Evolutionary conservation across 2,113 vertebrate genomes (phyloP).

Genomic region (Perccottus glenii): DNA sequence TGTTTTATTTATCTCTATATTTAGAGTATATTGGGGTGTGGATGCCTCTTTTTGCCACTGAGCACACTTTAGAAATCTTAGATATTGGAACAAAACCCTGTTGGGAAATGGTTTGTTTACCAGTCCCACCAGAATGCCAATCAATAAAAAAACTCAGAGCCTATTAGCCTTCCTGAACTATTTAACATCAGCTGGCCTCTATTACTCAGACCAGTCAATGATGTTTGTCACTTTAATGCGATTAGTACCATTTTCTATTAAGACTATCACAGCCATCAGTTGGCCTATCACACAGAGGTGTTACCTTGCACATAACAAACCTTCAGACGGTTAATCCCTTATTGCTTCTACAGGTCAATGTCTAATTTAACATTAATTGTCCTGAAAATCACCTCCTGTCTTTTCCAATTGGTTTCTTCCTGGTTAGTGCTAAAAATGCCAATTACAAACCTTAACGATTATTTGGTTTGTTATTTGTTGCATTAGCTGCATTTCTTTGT

Average conservation of each 20-base stretch:
- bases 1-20: conserved; percentile 7
- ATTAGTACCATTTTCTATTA: conserved; percentile 68
- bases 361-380: conserved; percentile 37
- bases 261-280: conserved; percentile 41
- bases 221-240: conserved; percentile 73
- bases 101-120: conserved; percentile 66
- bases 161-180: conserved; percentile 74
- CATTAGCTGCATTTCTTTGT: background rate
- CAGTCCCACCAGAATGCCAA: conserved; percentile 57
- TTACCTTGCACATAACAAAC: conserved; percentile 24
- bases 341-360: conserved; percentile 3
- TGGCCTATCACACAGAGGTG: conserved; percentile 24
- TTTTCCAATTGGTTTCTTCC: background rate
- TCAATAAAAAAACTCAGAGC: conserved; percentile 71
- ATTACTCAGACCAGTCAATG: conserved; percentile 69
- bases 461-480: too few species aligned
- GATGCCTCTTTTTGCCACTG: conserved; percentile 10
- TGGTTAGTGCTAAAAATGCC: background rate
- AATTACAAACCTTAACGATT: too few species aligned
- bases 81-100: conserved; percentile 34
- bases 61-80: conserved; percentile 27
- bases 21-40: conserved; percentile 7
- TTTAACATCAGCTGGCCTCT: conserved; percentile 68
- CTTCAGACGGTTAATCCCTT: conserved; percentile 13
- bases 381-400: conserved; percentile 8